These are phyloP conservation scores for Dolichopus griseipennis DNA, from an alignment of 2,888 invertebrate genomes.

Conservation along the genomic window DNA sequence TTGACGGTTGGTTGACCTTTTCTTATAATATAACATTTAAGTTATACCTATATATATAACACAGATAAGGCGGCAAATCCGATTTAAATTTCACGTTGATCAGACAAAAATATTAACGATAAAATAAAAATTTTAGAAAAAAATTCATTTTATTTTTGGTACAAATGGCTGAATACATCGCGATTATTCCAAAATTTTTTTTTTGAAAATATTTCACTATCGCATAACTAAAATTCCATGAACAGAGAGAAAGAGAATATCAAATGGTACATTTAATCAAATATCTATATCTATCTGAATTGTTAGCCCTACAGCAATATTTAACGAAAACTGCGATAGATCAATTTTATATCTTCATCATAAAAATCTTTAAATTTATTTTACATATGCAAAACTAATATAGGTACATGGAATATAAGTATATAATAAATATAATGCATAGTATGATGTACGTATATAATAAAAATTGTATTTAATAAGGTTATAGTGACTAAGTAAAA, in stretches of 20 bases:
- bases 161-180: neutral
- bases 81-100: neutral
- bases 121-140: neutral
- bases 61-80: neutral
- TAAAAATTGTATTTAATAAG: too few species aligned
- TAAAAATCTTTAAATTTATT: too few species aligned
- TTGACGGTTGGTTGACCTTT: too few species aligned
- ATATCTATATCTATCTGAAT: neutral
- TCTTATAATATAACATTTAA: too few species aligned
- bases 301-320: neutral
- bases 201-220: neutral
- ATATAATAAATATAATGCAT: too few species aligned
- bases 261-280: neutral
- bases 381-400: too few species aligned
- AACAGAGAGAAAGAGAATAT: too few species aligned
- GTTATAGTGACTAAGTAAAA: too few species aligned
- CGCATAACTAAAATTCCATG: neutral
- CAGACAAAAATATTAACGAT: neutral
- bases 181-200: neutral
- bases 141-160: neutral
- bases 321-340: neutral
- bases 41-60: neutral
- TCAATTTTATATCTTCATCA: too few species aligned
- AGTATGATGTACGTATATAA: too few species aligned
- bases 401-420: too few species aligned